Evolutionary conservation across 2,113 vertebrate genomes (phyloP), one percentile per base, ranked within the genome.

Genomic region (Ranitomeya variabilis): DNA sequence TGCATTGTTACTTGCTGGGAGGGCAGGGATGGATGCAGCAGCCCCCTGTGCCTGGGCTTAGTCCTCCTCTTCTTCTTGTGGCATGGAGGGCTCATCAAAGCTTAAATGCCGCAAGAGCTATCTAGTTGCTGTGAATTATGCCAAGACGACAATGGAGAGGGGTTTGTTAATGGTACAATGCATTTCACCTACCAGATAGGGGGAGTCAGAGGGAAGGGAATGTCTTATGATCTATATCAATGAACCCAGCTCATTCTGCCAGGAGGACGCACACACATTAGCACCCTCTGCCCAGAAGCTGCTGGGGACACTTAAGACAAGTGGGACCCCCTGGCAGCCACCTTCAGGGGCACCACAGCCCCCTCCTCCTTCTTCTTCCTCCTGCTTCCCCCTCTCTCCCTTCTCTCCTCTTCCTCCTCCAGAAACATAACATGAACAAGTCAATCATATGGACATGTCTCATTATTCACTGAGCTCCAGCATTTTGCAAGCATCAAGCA

Each of bases 381-480:
- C 71, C 21, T 16, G 21, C 23, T 94, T 95, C 92, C 94, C 95
- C 95, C 95, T 96, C 97, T 97, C 96, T 96, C 95, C 95, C 95
- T 92, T 96, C 95, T 85, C 77, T 67, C 55, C 86, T 78, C 60
- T 87, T 51, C 54, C 52, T 82, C 86, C 80, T 93, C 93, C 86
- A 92, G 94, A 96, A 94, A 94, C 93, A 95, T 96, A 96, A 96
- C 96, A 97, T 96, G 97, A 97, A 97, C 97, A 94, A 97, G 96
- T 97, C 96, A 97, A 96, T 97, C 97, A 95, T 96, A 95, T 96
- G 97, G 97, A 97, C 97, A 96, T 96, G 97, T 95, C 95, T 98
- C 96, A 95, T 97, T 97, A 97, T 98, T 97, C 96, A 96, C 94
- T 96, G 96, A 98, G 95, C 96, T 95, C 96, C 95, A 95, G 95